Conservation (phyloP, 92 coral and sea anemone genomes). For the Siderastrea siderea region DNA sequence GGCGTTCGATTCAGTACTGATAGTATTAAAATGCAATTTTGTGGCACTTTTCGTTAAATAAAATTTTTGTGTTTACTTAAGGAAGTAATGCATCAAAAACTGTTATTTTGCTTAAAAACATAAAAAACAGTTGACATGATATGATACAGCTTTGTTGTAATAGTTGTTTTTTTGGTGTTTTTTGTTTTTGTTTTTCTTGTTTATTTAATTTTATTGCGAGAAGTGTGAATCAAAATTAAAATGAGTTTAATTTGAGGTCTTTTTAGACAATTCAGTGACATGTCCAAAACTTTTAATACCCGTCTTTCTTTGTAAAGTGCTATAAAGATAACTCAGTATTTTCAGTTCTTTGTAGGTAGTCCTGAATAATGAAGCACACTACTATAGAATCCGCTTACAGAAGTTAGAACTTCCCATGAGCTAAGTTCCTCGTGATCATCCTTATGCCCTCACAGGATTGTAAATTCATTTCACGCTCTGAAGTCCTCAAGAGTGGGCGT, state of each 20-base stretch:
- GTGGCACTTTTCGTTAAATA: background rate
- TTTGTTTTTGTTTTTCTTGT: no score
- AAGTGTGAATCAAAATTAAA: background rate
- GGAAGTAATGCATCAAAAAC: no score
- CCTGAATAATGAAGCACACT: background rate
- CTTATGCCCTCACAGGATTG: background rate
- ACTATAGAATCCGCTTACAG: background rate
- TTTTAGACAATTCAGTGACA: background rate
- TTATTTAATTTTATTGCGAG: no score
- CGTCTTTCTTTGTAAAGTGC: no score
- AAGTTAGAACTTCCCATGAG: conserved; percentile 2
- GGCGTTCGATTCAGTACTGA: background rate
- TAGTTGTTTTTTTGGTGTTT: no score
- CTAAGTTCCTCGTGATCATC: conserved; percentile 9
- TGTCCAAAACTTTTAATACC: background rate
- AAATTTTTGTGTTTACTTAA: background rate
- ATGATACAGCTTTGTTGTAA: no score
- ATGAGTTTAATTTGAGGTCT: background rate
- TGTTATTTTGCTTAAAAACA: no score
- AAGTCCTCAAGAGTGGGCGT: conserved; percentile 5
- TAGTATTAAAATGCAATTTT: background rate
- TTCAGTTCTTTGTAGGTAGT: background rate
- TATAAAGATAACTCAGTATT: background rate
- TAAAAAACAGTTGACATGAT: no score
- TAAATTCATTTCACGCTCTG: background rate